Evolutionary conservation across 1,140 invertebrate species (phyloP).

Genomic region (Chlorops oryzae): DNA sequence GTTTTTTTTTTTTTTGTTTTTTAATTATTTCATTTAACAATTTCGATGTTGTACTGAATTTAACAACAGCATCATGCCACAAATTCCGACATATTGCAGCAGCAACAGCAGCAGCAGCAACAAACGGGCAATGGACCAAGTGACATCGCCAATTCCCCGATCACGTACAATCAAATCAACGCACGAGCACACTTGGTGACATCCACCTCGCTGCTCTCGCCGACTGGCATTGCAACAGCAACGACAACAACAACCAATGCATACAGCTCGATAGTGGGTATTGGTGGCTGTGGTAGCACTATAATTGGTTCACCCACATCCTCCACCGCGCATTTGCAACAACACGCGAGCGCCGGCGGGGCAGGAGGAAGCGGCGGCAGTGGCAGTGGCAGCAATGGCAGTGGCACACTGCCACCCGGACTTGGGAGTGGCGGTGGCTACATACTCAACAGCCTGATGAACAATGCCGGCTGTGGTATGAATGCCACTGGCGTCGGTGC

Average conservation of each 20-base stretch:
- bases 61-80: constrained; percentile 11
- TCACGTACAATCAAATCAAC: constrained; percentile 42
- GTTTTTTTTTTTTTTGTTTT: not conserved
- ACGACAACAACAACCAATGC: constrained; percentile 19
- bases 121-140: not conserved
- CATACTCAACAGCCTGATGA: constrained; percentile 29
- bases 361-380: not conserved
- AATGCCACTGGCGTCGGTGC: not conserved
- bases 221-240: constrained; percentile 18
- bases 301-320: constrained; percentile 9
- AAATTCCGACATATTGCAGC: constrained; percentile 4
- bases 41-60: not conserved
- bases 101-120: constrained; percentile 5
- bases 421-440: constrained; percentile 38
- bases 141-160: constrained; percentile 26
- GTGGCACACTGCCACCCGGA: constrained; percentile 37
- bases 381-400: constrained; percentile 23
- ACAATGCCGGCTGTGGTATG: too few species aligned
- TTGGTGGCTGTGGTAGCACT: not conserved
- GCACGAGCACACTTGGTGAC: constrained; percentile 31
- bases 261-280: constrained; percentile 3
- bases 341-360: not conserved
- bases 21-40: constrained; percentile 1
- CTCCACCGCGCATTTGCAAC: not conserved
- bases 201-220: constrained; percentile 35